Evolutionary conservation across 2,888 invertebrate genomes (phyloP), one percentile per base, ranked within the genome.

Genomic region (Campoplex capitator): DNA sequence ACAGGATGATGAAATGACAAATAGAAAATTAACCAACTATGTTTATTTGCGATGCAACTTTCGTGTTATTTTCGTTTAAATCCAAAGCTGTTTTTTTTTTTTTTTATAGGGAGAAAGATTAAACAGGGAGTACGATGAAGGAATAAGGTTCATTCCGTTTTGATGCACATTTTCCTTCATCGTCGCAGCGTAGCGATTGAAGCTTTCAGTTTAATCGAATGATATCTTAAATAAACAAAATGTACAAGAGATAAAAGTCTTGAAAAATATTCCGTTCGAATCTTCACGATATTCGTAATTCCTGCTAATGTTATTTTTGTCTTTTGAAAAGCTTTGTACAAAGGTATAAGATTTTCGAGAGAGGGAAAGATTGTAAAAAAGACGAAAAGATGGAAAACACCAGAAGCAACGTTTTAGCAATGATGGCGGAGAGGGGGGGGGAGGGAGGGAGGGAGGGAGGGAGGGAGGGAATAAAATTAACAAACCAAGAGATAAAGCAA

Each of bases 401-500:
- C n/a, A 23, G 58, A 23, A 58, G 70, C 62, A 13, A 62, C 71
- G 70, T 48, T 83, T 77, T 42, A 45, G 28, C 54, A 70, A 56
- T 18, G 83, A 83, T 54, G 54, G 42, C 23, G 23, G 23, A 23
- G 79, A 4, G 48, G 71, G 38, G 42, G 42, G 42, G 38, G 42
- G 42, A 0, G 42, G 42, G 42, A 3, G 42, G 79, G 48, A 76
- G 38, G 42, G 42, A 7, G 38, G 42, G 42, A 0, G 42, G 42
- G 42, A 3, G 42, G 42, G 42, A 35, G 71, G 79, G 48, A 76
- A 86, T 67, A 83, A 83, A 79, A 85, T 75, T 75, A 85, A 68
- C 82, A 70, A 83, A 56, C 82, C 48, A 51, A 51, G 74, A 51
- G 74, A 35, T 81, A 35, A 73, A 84, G 70, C 54, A 80, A 80